These are phyloP conservation scores for Polydrusus pterygomalis DNA, from an alignment of 2,888 invertebrate genomes.

Conservation along the genomic window DNA sequence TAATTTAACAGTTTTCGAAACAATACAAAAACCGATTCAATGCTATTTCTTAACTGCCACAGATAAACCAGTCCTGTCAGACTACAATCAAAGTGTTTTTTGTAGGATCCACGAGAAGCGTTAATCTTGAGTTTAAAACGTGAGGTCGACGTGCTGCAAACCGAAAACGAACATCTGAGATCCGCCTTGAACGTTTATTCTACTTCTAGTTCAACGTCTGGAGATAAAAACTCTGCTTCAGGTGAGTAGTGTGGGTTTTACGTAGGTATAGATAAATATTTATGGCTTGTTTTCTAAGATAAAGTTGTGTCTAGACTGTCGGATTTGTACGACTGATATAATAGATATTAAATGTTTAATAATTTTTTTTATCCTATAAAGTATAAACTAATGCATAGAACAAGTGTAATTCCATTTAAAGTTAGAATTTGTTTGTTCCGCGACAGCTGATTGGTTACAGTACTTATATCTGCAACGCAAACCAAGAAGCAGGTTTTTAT, in stretches of 20 bases:
- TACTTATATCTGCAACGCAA: too few species aligned
- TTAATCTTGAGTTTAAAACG: constrained; percentile 91
- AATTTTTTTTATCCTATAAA: too few species aligned
- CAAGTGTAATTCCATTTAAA: too few species aligned
- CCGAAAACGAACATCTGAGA: constrained; percentile 91
- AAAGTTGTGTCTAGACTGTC: constrained; percentile 1
- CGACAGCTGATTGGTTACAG: too few species aligned
- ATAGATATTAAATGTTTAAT: too few species aligned
- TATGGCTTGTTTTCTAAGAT: not conserved
- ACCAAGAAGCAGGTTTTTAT: too few species aligned
- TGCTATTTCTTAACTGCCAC: not conserved
- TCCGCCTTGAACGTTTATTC: constrained; percentile 82
- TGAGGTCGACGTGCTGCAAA: constrained; percentile 88
- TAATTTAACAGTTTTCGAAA: too few species aligned
- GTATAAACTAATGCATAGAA: too few species aligned
- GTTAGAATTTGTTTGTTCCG: too few species aligned
- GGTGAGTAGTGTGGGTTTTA: constrained; percentile 24
- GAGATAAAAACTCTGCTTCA: constrained; percentile 33
- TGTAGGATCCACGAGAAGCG: constrained; percentile 92
- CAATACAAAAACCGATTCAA: too few species aligned
- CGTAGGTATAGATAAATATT: constrained; percentile 21
- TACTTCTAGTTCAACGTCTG: constrained; percentile 75
- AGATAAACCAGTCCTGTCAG: too few species aligned
- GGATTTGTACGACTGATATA: not conserved
- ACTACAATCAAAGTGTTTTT: constrained; percentile 20